Percentiles rank a stretch among this genome's conserved stretches.
phyloP scores from a whole-genome alignment of 2,113 vertebrate species.

The Nycticorax nycticorax region DNA sequence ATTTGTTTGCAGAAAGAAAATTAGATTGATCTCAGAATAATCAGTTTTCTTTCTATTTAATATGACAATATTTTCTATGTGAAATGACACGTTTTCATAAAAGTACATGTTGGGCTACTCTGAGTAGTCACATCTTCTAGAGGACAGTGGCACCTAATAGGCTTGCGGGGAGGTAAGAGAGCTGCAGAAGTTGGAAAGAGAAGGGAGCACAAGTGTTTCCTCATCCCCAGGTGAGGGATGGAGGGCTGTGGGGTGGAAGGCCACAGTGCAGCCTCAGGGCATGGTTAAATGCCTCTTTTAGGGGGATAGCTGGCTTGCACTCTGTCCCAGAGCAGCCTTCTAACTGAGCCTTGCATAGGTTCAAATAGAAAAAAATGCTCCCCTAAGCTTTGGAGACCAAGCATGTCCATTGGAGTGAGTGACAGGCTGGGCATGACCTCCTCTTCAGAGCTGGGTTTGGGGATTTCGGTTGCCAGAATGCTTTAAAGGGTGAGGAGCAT shows the following conservation, averaged over 20 bases:
- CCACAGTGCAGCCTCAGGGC: background rate
- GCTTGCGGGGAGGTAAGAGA: background rate
- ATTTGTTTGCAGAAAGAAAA: background rate
- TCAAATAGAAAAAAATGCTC: background rate
- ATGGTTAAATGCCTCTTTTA: background rate
- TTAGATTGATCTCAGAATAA: background rate
- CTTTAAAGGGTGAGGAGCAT: background rate
- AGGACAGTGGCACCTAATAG: background rate
- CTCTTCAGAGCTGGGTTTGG: background rate
- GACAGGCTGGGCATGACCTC: background rate
- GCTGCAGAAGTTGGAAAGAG: background rate
- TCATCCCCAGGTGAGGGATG: background rate
- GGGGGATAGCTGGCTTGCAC: background rate
- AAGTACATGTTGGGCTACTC: background rate
- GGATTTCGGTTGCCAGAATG: background rate
- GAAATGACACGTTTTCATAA: background rate
- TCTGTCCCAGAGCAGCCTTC: background rate
- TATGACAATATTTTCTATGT: background rate
- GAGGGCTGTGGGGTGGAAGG: background rate
- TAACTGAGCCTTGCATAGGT: background rate
- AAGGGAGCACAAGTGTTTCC: too few species aligned
- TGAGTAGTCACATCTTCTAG: background rate
- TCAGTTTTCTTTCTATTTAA: background rate
- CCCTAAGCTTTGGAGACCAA: background rate
- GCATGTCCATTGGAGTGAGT: fast-evolving